Conservation (phyloP, 2,888 invertebrate species). For the Meganola albula region DNA sequence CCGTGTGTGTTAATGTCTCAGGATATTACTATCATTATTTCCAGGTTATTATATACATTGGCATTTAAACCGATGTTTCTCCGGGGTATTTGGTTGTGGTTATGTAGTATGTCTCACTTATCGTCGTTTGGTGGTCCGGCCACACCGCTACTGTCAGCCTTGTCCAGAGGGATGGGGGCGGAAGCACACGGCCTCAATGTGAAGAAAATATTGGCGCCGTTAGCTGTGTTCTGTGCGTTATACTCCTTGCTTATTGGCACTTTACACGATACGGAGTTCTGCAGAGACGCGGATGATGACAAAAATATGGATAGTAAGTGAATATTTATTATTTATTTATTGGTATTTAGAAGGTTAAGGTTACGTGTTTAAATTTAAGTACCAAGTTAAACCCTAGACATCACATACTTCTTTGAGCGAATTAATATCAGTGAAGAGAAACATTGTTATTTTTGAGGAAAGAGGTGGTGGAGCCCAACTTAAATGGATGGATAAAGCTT, state of each 20-base stretch:
- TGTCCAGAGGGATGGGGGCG: constrained; percentile 81
- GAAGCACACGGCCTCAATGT: constrained; percentile 78
- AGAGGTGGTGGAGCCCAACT: too few species aligned
- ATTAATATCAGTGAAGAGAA: too few species aligned
- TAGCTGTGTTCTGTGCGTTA: constrained; percentile 90
- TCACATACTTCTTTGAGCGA: too few species aligned
- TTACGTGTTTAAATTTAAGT: too few species aligned
- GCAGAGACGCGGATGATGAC: constrained; percentile 65
- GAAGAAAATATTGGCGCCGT: constrained; percentile 83
- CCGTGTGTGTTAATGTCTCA: too few species aligned
- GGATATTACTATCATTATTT: too few species aligned
- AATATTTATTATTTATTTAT: not conserved
- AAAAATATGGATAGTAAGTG: constrained; percentile 52
- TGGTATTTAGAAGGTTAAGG: too few species aligned
- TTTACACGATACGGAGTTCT: constrained; percentile 91
- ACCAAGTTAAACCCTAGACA: too few species aligned
- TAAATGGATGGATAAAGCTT: too few species aligned
- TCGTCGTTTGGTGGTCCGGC: constrained; percentile 63
- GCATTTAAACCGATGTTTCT: constrained; percentile 88
- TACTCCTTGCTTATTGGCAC: constrained; percentile 89
- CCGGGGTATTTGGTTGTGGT: constrained; percentile 84
- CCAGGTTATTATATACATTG: constrained; percentile 85
- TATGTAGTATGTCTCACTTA: constrained; percentile 61
- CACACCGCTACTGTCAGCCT: constrained; percentile 80
- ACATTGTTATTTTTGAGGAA: too few species aligned